Evolutionary conservation across 2,113 vertebrate species (phyloP), one percentile per base, ranked within the genome.

Genomic region (Melanocharis versteri): DNA sequence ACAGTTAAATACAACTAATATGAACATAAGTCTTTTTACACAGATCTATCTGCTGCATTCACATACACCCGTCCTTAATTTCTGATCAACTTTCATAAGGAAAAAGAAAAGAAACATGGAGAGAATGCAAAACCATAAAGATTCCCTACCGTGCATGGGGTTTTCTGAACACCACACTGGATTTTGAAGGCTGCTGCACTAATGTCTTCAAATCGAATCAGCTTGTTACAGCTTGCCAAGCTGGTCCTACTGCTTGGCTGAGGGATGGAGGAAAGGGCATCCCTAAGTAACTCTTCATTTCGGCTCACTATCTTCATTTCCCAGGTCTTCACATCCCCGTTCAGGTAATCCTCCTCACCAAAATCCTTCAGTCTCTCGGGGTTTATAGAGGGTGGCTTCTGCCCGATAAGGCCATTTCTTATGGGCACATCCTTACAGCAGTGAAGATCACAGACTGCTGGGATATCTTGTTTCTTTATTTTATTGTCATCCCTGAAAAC

Each of bases 291-390:
- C 72, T 98, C 80, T 89, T 98, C 98, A 3, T 98, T 96, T 31
- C 37, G 83, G 50, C 76, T 97, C 21, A 91, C 64, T 51, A 98
- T 97, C 85, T 97, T 98, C 94, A 97, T 97, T 89, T 98, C 97
- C 72, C 96, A 96, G n/a, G 97, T 97, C 95, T 92, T 98, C 78
- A 98, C 97, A 4, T 98, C 98, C 21, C 98, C 98, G 0, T 99
- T 98, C 58, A 99, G 76, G 57, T 97, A 98, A 56, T 99, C 98
- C 83, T 99, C 99, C 83, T 99, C 99, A 11, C 98, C 99, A 94
- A 99, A 99, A 96, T 98, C 99, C 95, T 98, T 98, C 87, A 99
- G 97, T 54, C 99, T 98, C 78, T 99, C 99, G 0, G 98, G 98
- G 77, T 98, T 97, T 37, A 99, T 99, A 48, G 98, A 97, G 16